A percentile compares a stretch with the other conserved stretches of the same genome.
These are phyloP conservation scores for Strix occidentalis DNA, from an alignment of 2,797 vertebrate genomes.

Conservation along the genomic window DNA sequence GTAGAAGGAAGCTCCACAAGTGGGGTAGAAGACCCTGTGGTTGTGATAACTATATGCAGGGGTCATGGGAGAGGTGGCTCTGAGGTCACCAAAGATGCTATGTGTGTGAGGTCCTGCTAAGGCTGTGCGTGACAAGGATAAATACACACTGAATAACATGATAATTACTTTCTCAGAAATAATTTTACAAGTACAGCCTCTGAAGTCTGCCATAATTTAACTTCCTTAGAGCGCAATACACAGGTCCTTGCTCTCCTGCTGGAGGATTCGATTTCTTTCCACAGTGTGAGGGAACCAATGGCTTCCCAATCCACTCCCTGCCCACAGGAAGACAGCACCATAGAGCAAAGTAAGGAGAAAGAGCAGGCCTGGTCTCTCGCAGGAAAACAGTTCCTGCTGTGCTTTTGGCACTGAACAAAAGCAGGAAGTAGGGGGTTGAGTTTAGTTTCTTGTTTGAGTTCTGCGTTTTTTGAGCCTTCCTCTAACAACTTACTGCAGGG, in stretches of 20 bases:
- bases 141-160: neutral
- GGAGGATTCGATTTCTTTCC: neutral
- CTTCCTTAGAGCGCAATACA: neutral
- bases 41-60: neutral
- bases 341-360: neutral
- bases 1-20: neutral
- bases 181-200: neutral
- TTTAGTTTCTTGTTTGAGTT: neutral
- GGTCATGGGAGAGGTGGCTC: neutral
- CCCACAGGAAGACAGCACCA: neutral
- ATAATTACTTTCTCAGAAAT: neutral
- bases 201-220: neutral
- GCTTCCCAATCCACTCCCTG: neutral
- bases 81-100: neutral
- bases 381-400: neutral
- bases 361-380: neutral
- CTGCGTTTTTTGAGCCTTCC: neutral
- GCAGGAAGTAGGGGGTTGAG: conserved; percentile 12
- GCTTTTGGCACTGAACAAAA: conserved; percentile 7
- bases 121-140: neutral
- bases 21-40: neutral
- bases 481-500: neutral
- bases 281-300: neutral
- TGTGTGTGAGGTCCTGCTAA: neutral
- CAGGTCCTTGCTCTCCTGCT: neutral